Base-by-base conservation (phyloP, 2,113 vertebrate species). In the Eidolon helvum region DNA sequence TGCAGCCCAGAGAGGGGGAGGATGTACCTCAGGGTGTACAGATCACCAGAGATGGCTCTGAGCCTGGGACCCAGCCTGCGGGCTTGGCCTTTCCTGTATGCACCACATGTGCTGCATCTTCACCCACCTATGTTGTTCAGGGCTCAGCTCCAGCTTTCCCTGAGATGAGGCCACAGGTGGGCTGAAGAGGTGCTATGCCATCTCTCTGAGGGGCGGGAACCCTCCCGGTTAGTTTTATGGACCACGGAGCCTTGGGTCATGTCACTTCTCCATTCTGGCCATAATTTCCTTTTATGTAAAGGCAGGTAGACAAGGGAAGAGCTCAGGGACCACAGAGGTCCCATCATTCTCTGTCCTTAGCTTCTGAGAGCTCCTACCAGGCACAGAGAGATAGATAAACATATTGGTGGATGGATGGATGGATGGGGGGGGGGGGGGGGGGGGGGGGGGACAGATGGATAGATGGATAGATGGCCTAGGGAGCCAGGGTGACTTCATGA, bases 101-200 rank as follows among this genome's bases (percentile, higher is more conserved):
- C 33, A 6, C 11, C 0, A 0, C 2, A 1, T 0, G 12, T 45
- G n/a, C 2, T 22, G 8, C 21, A 1, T 40, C 43, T 40, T 38
- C 30, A 22, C 16, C 28, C 2, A 3, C 57, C 28, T 72, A 9
- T 35, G 69, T 18, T 0, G 8, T 28, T 28, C 38, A 10, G 38
- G 50, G 43, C 65, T 87, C 35, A 61, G 38, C 69, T 79, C 45
- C 38, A 33, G 40, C n/a, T 35, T 61, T 69, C 22, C 18, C 71
- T 40, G 55, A 71, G 10, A 24, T 90, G 50, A 66, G 38, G 85
- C n/a, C 72, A 18, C 15, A 14, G 69, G 68, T 33, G 55, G 61
- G 18, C 63, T 57, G 33, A 66, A 93, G 35, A 77, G 35, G 33
- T 88, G 48, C 35, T n/a, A 40, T 5, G 10, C 14, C 61, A 43